phyloP scores from a whole-genome alignment of 2,888 invertebrate species.

The Leptothorax acervorum region DNA sequence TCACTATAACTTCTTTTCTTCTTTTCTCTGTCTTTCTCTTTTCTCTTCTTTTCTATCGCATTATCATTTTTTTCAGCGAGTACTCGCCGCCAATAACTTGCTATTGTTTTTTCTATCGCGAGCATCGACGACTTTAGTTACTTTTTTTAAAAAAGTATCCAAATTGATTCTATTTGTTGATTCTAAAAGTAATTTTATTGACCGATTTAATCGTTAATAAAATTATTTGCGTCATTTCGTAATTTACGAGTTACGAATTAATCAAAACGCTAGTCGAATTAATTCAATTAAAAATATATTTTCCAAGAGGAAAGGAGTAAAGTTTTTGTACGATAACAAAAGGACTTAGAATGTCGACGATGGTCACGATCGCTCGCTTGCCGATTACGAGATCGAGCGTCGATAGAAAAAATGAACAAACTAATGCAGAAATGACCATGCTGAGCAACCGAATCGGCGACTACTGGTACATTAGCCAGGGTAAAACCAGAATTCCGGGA shows the following conservation, averaged over 20 bases:
- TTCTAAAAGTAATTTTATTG: background rate
- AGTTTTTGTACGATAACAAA: background rate
- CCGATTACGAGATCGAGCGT: conserved; percentile 35
- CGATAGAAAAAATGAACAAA: conserved; percentile 49
- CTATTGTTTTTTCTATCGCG: conserved; percentile 52
- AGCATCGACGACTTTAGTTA: conserved; percentile 28
- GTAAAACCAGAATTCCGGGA: conserved; percentile 97
- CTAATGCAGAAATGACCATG: conserved; percentile 91
- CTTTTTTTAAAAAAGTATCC: background rate
- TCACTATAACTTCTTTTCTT: conserved; percentile 45
- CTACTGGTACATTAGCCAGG: conserved; percentile 97
- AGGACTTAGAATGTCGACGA: conserved; percentile 5
- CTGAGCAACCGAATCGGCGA: conserved; percentile 94
- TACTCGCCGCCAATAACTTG: conserved; percentile 69
- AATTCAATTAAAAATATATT: background rate
- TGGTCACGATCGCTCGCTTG: conserved; percentile 42
- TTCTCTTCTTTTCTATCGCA: conserved; percentile 61
- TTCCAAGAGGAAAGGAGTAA: background rate
- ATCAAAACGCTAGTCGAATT: background rate
- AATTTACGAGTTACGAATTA: background rate
- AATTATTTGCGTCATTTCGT: background rate
- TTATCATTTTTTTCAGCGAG: conserved; percentile 61
- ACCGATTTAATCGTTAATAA: background rate
- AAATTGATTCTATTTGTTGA: background rate
- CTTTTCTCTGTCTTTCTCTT: conserved; percentile 52